phyloP scores from a whole-genome alignment of 2,797 vertebrate species.

The Setipinna tenuifilis region DNA sequence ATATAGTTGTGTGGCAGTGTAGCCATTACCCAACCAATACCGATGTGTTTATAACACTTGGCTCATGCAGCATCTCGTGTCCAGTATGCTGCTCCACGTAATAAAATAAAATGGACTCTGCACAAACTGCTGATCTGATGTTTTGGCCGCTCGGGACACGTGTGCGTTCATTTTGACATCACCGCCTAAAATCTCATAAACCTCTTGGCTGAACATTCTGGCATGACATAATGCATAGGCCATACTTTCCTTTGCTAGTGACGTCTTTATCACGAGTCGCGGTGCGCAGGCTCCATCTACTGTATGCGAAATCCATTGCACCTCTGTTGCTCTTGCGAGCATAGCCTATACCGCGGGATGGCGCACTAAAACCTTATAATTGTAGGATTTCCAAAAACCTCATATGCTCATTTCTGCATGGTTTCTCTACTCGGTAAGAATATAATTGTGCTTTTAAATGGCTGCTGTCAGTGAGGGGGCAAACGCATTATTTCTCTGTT shows the following conservation, averaged over 20 bases:
- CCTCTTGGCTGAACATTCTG: not conserved
- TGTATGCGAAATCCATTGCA: not conserved
- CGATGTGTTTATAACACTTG: no score
- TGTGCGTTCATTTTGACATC: not conserved
- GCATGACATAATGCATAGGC: not conserved
- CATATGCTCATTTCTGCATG: slow-evolving; percentile 4
- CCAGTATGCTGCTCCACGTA: not conserved
- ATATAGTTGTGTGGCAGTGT: not conserved
- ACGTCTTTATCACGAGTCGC: not conserved
- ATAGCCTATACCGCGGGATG: slow-evolving; percentile 40
- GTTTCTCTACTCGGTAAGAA: slow-evolving; percentile 27
- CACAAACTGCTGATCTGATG: not conserved
- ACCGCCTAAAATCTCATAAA: not conserved
- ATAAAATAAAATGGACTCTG: not conserved
- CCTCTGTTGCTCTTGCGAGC: slow-evolving; percentile 25
- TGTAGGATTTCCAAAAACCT: not conserved
- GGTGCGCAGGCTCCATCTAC: slow-evolving; percentile 23
- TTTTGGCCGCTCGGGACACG: not conserved
- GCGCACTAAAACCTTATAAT: slow-evolving; percentile 37
- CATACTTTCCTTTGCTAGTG: slow-evolving; percentile 18
- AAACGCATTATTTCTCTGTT: not conserved
- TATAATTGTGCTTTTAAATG: not conserved
- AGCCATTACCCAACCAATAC: no score
- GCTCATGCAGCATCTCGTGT: no score
- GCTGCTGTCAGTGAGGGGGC: not conserved